Evolutionary conservation across 2,113 vertebrate species (phyloP), one percentile per base, ranked within the genome.

Genomic region (Fregata magnificens): DNA sequence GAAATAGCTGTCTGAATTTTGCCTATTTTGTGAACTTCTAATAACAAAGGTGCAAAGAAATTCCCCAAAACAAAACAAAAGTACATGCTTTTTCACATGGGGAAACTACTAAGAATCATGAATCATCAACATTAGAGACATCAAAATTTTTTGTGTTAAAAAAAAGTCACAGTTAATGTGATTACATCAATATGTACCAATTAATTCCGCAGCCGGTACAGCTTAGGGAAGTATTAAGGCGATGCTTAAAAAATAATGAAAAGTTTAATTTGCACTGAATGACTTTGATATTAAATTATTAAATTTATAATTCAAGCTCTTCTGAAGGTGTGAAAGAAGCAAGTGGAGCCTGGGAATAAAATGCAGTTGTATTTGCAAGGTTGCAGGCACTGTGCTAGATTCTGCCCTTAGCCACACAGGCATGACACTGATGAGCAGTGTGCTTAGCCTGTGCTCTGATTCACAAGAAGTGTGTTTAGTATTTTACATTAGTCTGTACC

Each of bases 351-450:
- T 56, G 17, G 42, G 25, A 47, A 20, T 49, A 19, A 25, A 50
- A 47, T 15, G 2, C 29, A 20, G 28, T 31, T 4, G 5, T 42
- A 6, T 42, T 20, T 38, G 63, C 0, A 4, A 77, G 28, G 63
- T 55, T 11, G 5, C 14, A 42, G 28, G 42, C 56, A 5, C 42
- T 17, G 22, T 17, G 52, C 45, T 61, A 7, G 52, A 9, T 32
- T 40, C 22, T 47, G 31, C 20, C 38, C 78, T 36, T 13, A 36
- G 26, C 38, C 56, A 26, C 55, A 9, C 11, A 9, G 26, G 55
- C 32, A 12, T 1, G 2, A 8, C 4, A 13, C 29, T 26, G 28
- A 2, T 7, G 14, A 49, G 58, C 53, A n/a, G 52, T 0, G 1
- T 18, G 17, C n/a, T 34, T 20, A 47, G 22, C 26, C 32, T 13